Evolutionary conservation across 2,113 vertebrate species (phyloP).

Genomic region (Aptenodytes forsteri): DNA sequence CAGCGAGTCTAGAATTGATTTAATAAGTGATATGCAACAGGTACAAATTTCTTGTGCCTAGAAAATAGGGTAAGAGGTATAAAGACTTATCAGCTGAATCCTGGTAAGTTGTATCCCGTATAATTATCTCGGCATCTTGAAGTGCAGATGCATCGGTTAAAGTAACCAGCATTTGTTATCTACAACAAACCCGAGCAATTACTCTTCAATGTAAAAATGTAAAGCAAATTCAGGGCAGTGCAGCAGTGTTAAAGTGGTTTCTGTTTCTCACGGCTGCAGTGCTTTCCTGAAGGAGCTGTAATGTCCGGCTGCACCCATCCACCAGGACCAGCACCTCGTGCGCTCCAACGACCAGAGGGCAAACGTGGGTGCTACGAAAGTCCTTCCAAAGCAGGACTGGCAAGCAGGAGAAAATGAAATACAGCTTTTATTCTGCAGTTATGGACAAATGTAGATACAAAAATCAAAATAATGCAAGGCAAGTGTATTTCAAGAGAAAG

Average conservation of each 20-base stretch:
- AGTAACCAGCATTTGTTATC: not conserved
- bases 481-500: not conserved
- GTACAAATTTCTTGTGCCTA: not conserved
- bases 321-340: not conserved
- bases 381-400: not conserved
- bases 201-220: not conserved
- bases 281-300: not conserved
- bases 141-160: not conserved
- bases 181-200: not conserved
- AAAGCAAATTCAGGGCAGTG: not conserved
- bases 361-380: accelerated
- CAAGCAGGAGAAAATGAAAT: not conserved
- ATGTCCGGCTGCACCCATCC: not conserved
- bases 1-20: not conserved
- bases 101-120: not conserved
- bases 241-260: not conserved
- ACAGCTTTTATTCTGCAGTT: not conserved
- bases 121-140: not conserved
- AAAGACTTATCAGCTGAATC: not conserved
- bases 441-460: not conserved
- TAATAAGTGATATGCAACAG: not conserved
- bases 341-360: not conserved
- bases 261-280: not conserved
- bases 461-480: not conserved
- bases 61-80: not conserved